Evolutionary conservation across 2,888 invertebrate species (phyloP), one percentile per base, ranked within the genome.

Genomic region (Cephonodes hylas): DNA sequence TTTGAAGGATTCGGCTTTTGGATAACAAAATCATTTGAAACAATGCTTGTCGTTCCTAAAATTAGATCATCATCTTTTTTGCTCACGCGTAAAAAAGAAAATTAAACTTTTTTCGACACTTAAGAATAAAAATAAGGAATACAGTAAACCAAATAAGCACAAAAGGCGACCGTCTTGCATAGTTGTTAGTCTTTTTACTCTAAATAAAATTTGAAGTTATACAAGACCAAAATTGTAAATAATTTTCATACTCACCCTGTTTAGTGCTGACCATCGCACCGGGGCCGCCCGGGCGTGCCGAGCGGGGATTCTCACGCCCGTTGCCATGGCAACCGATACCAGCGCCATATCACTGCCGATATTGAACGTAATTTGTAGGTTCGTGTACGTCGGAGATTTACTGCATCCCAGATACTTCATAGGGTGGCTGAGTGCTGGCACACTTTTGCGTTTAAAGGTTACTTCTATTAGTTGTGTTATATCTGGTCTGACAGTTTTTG

Each of bases 361-460:
- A 86, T 85, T 83, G 82, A 81, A 81, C 83, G 86, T 89, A 88
- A 89, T 89, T 88, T 89, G 89, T 87, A 83, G 86, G 83, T 77
- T 85, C 86, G 85, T 85, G 87, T 79, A 68, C 69, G 65, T 63
- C 62, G 46, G 68, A 78, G 83, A 87, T 89, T 88, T 88, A 88
- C 84, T 75, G 84, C 74, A 66, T 66, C 66, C 70, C 66, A 79
- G 81, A 85, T 83, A 71, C 70, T 69, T 63, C 65, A 67, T 67
- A 66, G 38, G 38, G 61, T 64, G 65, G 70, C 68, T 72, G 73
- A 75, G 64, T 73, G 67, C 73, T 71, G 69, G 68, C 71, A 62
- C 13, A 23, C 20, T 23, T 42, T 60, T 60, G 42, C 23, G 20
- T 23, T 20, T 46, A 60, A 38, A 25, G 25, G 25, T 45, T 59